These are phyloP conservation scores for Eristalis tenax DNA, from an alignment of 2,888 invertebrate species.

Conservation along the genomic window DNA sequence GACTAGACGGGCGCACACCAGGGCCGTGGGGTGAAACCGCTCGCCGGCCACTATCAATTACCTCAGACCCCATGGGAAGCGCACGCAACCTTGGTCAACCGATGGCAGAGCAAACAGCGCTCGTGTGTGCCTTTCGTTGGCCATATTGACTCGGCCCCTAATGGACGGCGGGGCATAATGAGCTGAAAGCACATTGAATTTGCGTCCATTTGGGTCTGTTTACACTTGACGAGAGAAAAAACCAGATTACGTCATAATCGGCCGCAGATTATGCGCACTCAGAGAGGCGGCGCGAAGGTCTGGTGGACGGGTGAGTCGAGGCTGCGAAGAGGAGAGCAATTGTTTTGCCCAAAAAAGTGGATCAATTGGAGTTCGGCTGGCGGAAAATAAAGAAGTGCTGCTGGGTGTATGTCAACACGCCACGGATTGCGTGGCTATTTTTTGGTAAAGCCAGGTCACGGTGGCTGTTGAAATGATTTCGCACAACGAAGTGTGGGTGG, in stretches of 20 bases:
- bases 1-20: neutral
- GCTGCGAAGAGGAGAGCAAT: neutral
- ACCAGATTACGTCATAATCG: neutral
- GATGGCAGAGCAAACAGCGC: neutral
- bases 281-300: neutral
- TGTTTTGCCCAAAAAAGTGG: neutral
- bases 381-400: neutral
- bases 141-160: constrained; percentile 39
- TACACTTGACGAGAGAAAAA: constrained; percentile 8
- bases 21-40: too few relatives aligned
- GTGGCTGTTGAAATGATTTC: neutral
- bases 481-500: neutral
- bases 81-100: neutral
- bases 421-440: neutral
- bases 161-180: constrained; percentile 38
- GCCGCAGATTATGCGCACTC: neutral
- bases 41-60: neutral
- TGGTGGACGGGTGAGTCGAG: neutral
- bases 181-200: constrained; percentile 32
- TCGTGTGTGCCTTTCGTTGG: neutral
- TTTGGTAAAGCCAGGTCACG: neutral
- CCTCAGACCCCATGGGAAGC: neutral
- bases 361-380: neutral
- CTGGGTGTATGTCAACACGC: neutral
- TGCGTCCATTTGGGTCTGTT: constrained; percentile 28